Conservation (phyloP, 2,113 vertebrate species). For the Paramisgurnus dabryanus region DNA sequence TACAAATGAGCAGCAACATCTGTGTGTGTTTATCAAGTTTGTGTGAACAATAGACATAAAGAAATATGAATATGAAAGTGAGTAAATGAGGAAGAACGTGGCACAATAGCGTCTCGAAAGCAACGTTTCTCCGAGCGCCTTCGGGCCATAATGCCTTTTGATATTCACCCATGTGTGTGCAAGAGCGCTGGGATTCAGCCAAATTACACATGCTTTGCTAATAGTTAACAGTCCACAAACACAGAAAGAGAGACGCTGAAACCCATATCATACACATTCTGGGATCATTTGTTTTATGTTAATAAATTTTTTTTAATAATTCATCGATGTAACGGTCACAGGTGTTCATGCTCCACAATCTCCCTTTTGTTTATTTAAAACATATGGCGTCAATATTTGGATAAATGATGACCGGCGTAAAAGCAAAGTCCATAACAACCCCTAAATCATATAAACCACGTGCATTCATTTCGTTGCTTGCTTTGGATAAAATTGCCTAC, state of each 20-base stretch:
- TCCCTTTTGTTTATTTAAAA: too few relatives aligned
- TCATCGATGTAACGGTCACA: too few relatives aligned
- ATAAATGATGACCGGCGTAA: too few relatives aligned
- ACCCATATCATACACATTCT: conserved; percentile 7
- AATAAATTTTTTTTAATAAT: neutral
- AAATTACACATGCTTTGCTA: conserved; percentile 78
- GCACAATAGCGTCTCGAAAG: conserved; percentile 53
- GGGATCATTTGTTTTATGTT: neutral
- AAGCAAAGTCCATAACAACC: too few relatives aligned
- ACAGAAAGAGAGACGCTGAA: neutral
- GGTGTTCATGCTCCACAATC: too few relatives aligned
- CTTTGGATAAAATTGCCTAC: too few relatives aligned
- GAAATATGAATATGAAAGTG: neutral
- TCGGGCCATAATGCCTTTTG: conserved; percentile 75
- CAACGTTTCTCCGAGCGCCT: conserved; percentile 71
- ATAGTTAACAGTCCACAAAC: conserved; percentile 73
- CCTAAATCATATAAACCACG: too few relatives aligned
- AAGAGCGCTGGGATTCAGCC: conserved; percentile 75
- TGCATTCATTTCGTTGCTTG: too few relatives aligned
- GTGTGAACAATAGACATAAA: neutral
- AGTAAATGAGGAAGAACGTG: conserved; percentile 27
- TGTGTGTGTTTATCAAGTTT: neutral
- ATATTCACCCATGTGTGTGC: conserved; percentile 77
- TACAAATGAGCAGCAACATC: conserved; percentile 15
- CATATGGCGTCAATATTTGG: too few relatives aligned